phyloP scores from a whole-genome alignment of 2,113 vertebrate genomes.

The Ornithorhynchus anatinus region DNA sequence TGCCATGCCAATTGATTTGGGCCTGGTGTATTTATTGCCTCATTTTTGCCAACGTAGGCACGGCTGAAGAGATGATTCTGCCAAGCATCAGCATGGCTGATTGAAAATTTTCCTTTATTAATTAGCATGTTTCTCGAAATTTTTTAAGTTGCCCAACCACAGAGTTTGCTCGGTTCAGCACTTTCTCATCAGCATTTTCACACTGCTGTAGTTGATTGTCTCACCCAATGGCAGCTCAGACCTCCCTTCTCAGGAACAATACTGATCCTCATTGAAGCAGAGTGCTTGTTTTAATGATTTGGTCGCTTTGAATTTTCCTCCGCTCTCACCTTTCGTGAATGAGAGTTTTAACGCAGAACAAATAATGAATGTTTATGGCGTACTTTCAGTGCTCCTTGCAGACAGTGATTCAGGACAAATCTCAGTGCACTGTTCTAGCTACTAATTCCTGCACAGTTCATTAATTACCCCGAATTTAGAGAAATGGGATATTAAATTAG shows the following conservation, averaged over 20 bases:
- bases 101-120: not conserved
- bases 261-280: not conserved
- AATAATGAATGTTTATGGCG: slow-evolving; percentile 4
- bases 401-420: not conserved
- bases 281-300: not conserved
- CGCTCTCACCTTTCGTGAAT: not conserved
- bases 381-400: slow-evolving; percentile 6
- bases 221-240: not conserved
- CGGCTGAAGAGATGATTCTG: no score
- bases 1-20: no score
- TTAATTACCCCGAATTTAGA: slow-evolving; percentile 46
- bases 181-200: not conserved
- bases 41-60: not conserved
- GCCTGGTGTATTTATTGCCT: not conserved
- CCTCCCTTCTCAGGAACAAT: not conserved
- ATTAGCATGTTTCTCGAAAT: no score
- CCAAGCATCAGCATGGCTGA: not conserved
- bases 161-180: not conserved
- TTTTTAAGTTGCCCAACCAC: not conserved
- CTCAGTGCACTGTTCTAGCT: slow-evolving; percentile 8
- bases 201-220: not conserved
- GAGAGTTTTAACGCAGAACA: not conserved
- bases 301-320: not conserved
- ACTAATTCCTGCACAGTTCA: slow-evolving; percentile 34
- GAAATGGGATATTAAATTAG: slow-evolving; percentile 19